Evolutionary conservation across 2,113 vertebrate species (phyloP).

Genomic region (Cariama cristata): DNA sequence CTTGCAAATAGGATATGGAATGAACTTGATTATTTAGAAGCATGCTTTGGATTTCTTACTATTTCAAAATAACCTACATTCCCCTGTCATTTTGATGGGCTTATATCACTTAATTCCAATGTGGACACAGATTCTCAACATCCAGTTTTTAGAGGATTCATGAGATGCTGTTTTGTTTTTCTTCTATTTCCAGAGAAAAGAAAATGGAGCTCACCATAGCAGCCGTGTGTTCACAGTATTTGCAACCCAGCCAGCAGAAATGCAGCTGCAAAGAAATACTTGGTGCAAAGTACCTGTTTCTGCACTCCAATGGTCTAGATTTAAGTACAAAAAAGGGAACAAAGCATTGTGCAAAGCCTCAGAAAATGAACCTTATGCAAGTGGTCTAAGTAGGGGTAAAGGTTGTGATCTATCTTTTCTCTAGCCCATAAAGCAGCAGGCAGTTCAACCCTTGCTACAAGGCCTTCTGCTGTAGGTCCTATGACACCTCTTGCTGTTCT

Average conservation of each 20-base stretch:
- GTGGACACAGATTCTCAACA: neutral
- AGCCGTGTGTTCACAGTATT: neutral
- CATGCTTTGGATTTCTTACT: neutral
- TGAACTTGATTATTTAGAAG: neutral
- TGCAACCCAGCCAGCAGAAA: neutral
- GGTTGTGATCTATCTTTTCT: accelerated
- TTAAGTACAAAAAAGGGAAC: neutral
- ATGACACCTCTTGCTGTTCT: accelerated
- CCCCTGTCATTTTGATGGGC: neutral
- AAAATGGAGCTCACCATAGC: neutral
- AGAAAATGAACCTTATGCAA: neutral
- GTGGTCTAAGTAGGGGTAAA: neutral
- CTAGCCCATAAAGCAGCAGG: neutral
- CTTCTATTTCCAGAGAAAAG: neutral
- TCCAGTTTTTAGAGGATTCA: neutral
- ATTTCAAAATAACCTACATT: neutral
- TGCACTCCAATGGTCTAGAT: neutral
- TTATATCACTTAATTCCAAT: neutral
- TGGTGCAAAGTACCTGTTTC: neutral
- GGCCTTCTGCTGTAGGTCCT: no score
- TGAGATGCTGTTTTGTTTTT: neutral
- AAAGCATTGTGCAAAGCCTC: neutral
- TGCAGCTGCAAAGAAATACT: neutral
- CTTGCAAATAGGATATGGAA: neutral
- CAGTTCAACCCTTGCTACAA: neutral